Base-by-base conservation (phyloP, 2,797 vertebrate species). In the Myotis myotis region DNA sequence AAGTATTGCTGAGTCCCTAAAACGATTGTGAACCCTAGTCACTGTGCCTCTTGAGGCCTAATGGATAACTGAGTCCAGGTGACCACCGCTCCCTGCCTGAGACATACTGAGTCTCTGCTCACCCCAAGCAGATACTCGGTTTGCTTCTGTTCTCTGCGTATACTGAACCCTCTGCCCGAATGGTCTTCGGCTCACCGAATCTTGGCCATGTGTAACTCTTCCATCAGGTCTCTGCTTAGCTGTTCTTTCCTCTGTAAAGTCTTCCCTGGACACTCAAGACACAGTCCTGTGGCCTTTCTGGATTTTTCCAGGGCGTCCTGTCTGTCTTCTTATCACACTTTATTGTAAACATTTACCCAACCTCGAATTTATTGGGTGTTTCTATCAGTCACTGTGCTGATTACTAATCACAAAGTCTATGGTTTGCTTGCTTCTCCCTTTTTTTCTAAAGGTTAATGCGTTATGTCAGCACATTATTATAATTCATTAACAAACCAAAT, bases 401-500 rank as follows among this genome's bases (percentile, higher is more conserved):
- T 20, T 78, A 36, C 19, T 8, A 33, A 75, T 75, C 87, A 57
- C 55, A 81, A 79, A 49, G 60, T 47, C 23, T 78, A 33, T 10
- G n/a, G 7, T 81, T 78, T 84, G 5, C 81, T 88, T 64, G 23
- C 68, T 33, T 91, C 6, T 85, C n/a, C 60, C 64, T 75, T 51
- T 91, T 51, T 80, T 47, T 66, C 47, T 88, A 83, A 72, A 94
- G 44, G 38, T 74, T 75, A 66, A 75, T 55, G 64, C 49, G 25
- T 13, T 49, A 57, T 36, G 19, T 89, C 44, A 70, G 17, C 47
- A 62, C 5, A 0, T 64, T 76, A 0, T 57, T 81, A n/a, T 19
- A 72, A 49, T 87, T 85, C 44, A 91, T 85, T 53, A 92, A 76
- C 5, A 96, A 89, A 51, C 8, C 8, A 62, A 36, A 91, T 28